Evolutionary conservation across 2,113 vertebrate species (phyloP).

Genomic region (Amphiprion ocellaris): DNA sequence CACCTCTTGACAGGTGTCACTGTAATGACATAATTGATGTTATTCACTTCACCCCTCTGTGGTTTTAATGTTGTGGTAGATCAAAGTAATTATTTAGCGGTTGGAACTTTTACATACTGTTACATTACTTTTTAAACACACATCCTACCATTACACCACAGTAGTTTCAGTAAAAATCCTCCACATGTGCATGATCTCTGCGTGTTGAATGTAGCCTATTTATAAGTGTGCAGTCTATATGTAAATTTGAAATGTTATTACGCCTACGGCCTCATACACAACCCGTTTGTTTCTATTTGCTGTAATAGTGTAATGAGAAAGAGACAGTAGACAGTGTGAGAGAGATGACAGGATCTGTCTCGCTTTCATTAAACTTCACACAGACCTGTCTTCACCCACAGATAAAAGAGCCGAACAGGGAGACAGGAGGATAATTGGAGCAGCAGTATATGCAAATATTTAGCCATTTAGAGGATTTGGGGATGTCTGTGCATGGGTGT

Average conservation of each 20-base stretch:
- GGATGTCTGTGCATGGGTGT: background rate
- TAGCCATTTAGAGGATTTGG: slow-evolving; percentile 31
- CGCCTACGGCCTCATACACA: background rate
- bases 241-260: background rate
- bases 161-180: too few relatives aligned
- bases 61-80: too few relatives aligned
- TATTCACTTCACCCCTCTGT: too few relatives aligned
- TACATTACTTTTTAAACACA: too few relatives aligned
- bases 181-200: too few relatives aligned
- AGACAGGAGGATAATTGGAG: slow-evolving; percentile 48
- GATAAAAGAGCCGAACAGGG: slow-evolving; percentile 45
- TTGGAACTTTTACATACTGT: too few relatives aligned
- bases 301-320: background rate
- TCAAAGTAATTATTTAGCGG: too few relatives aligned
- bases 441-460: slow-evolving; percentile 51
- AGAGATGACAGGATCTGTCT: slow-evolving; percentile 41
- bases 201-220: background rate
- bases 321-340: slow-evolving; percentile 3
- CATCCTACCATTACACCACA: too few relatives aligned
- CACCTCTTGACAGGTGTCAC: too few relatives aligned
- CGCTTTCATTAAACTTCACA: slow-evolving; percentile 42
- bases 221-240: background rate
- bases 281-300: background rate
- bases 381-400: slow-evolving; percentile 21
- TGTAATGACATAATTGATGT: too few relatives aligned